Conservation (phyloP, 2,113 vertebrate genomes). For the Thermophis baileyi region DNA sequence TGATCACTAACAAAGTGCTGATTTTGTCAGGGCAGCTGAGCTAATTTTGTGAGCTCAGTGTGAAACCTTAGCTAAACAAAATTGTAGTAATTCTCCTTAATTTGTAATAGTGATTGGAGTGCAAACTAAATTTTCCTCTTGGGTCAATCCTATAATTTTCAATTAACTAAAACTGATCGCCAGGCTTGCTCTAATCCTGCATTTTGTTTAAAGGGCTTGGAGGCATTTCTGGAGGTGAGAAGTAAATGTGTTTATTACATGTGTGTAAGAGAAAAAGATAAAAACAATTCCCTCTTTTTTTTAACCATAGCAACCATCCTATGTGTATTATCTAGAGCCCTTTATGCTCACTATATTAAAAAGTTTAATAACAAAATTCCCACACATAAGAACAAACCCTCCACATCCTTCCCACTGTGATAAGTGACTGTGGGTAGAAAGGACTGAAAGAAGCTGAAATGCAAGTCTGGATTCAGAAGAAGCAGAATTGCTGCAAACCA, state of each 20-base stretch:
- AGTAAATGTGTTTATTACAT: constrained; percentile 5
- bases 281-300: not conserved
- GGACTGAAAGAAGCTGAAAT: not conserved
- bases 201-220: constrained; percentile 80
- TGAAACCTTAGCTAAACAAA: constrained; percentile 83
- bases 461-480: not conserved
- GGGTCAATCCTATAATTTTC: constrained; percentile 86
- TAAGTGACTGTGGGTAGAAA: not conserved
- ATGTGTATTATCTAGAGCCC: not conserved
- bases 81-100: constrained; percentile 85
- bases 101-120: constrained; percentile 86
- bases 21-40: constrained; percentile 81
- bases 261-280: not conserved
- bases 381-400: not conserved
- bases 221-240: constrained; percentile 74
- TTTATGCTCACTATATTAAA: not conserved
- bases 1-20: constrained; percentile 79
- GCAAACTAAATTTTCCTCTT: constrained; percentile 86
- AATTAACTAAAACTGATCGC: constrained; percentile 84
- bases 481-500: not conserved
- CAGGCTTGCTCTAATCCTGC: constrained; percentile 72
- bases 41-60: constrained; percentile 81
- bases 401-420: not conserved
- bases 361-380: not conserved
- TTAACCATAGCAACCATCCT: not conserved